A percentile compares a stretch with the other conserved stretches of the same genome.
Evolutionary conservation across 2,113 vertebrate species (phyloP).

Genomic region (Terrapene triunguis): DNA sequence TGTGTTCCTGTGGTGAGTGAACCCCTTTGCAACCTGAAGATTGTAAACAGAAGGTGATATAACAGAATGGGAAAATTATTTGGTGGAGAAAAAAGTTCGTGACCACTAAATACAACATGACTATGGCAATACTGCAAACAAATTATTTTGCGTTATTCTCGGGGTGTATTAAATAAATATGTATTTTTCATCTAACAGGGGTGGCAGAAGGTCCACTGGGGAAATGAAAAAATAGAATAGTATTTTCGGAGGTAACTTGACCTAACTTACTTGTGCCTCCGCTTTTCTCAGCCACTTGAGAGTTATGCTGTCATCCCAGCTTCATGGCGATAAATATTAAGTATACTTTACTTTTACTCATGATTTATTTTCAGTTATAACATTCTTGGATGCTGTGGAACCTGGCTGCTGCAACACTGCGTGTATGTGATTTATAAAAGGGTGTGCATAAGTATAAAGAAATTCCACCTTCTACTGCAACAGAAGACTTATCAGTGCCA

Average conservation of each 20-base stretch:
- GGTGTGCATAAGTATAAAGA: slow-evolving; percentile 12
- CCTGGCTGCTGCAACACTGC: slow-evolving; percentile 25
- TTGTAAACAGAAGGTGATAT: background rate
- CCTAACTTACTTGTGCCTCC: background rate
- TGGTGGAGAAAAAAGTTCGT: background rate
- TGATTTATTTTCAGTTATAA: slow-evolving; percentile 24
- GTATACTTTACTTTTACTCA: background rate
- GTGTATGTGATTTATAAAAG: slow-evolving; percentile 29
- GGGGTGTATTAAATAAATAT: background rate
- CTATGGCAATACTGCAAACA: background rate
- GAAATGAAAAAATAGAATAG: background rate
- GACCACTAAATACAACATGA: background rate
- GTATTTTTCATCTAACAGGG: background rate
- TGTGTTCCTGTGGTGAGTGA: no score
- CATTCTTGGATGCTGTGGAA: slow-evolving; percentile 29
- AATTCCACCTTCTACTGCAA: background rate
- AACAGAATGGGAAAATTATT: background rate
- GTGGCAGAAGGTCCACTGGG: background rate
- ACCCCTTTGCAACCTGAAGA: no score
- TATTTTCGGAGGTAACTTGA: background rate
- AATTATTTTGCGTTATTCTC: background rate
- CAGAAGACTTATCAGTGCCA: slow-evolving; percentile 8
- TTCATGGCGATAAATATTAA: background rate
- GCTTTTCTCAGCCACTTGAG: background rate
- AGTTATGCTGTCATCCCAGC: background rate